Conservation (phyloP, 2,888 invertebrate species). For the Eledona agricola region DNA sequence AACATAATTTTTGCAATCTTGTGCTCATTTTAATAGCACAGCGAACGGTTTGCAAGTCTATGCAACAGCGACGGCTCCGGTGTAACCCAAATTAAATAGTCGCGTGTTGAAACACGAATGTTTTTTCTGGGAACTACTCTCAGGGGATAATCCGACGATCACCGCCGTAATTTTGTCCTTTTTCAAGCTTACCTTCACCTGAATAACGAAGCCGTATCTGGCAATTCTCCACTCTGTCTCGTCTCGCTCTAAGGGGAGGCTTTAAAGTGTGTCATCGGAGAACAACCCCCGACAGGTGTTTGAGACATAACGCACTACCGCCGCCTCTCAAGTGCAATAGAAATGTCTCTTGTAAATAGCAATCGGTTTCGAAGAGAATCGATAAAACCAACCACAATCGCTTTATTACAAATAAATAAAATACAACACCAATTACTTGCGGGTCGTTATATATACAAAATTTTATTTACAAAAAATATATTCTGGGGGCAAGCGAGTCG, state of each 20-base stretch:
- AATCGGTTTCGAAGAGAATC: not conserved
- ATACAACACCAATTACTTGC: too few species aligned
- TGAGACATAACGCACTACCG: conserved; percentile 8
- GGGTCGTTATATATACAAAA: too few species aligned
- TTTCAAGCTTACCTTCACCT: conserved; percentile 15
- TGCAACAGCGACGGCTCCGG: too few species aligned
- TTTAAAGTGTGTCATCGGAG: conserved; percentile 20
- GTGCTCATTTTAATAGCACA: too few species aligned
- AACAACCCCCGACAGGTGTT: conserved; percentile 21
- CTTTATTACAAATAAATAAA: conserved; percentile 7
- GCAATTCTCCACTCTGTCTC: conserved; percentile 6
- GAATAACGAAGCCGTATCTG: conserved; percentile 6
- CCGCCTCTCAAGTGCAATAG: conserved; percentile 15
- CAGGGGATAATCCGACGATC: conserved; percentile 1
- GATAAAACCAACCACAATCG: conserved; percentile 1
- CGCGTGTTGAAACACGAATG: conserved; percentile 1
- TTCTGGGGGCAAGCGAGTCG: too few species aligned
- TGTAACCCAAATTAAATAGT: too few species aligned
- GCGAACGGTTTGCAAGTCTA: too few species aligned
- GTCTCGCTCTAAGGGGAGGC: conserved; percentile 2
- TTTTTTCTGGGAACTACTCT: not conserved
- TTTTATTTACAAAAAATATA: too few species aligned
- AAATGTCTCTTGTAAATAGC: conserved; percentile 9
- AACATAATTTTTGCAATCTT: too few species aligned
- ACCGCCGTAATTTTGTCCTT: conserved; percentile 16